Evolutionary conservation across 2,797 vertebrate species (phyloP), one percentile per base, ranked within the genome.

Genomic region (Lagorchestes hirsutus): DNA sequence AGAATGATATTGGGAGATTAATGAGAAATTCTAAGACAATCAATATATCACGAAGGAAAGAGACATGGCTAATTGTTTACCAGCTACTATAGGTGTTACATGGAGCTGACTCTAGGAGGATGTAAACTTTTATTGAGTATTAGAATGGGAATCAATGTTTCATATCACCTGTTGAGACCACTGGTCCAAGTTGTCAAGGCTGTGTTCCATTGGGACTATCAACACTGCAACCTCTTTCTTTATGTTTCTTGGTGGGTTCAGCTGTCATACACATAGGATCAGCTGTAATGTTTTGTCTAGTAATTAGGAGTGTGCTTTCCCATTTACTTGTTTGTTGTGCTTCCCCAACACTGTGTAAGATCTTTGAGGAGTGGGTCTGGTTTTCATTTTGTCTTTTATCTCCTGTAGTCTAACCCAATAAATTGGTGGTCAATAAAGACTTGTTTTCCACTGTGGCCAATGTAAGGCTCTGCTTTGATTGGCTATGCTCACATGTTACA

Each of bases 1-100:
- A 74, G 4, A 95, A 6, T 93, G 95, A 50, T 31, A 59, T 62
- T 93, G 46, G n/a, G 90, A 56, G 29, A 90, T 52, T 52, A 96
- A 57, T n/a, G 55, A 95, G 94, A 93, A 55, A 82, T 55, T 94
- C 28, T 52, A 96, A 93, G 93, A 55, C 13, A 95, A 93, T 27
- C 54, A 90, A 92, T 13, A 90, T 9, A 0, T 59, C 74, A 95
- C 11, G 28, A 52, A 18, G 5, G 46, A 52, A 95, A 54, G 13
- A 90, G 82, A 92, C 91, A 96, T 54, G 24, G 74, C 10, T 55
- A 58, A 54, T 1, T 90, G 56, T 93, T 93, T 93, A 31, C 14
- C 50, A 93, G 13, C 40, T 93, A 62, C n/a, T 90, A 58, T 10
- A 52, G 16, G 91, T 59, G n/a, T 92, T 40, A 93, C 34, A 90